Evolutionary conservation across 92 coral and sea anemone genomes (phyloP).

Genomic region (Actinernus sp.): DNA sequence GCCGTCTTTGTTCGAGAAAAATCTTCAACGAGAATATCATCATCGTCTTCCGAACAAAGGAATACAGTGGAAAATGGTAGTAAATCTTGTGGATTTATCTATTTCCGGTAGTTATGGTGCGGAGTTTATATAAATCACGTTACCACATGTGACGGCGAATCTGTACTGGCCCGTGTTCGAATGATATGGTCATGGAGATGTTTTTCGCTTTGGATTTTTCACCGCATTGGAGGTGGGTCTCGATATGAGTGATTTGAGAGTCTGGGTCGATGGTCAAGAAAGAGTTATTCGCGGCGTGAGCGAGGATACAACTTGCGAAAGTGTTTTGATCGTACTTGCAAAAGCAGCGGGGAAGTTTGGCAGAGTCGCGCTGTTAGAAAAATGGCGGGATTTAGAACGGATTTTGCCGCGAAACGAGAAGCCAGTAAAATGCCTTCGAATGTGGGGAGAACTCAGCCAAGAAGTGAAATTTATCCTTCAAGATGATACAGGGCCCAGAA

Average conservation of each 20-base stretch:
- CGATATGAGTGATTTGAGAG: conserved; percentile 72
- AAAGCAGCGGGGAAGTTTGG: conserved; percentile 87
- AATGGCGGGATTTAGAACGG: conserved; percentile 88
- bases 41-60: too few species aligned
- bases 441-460: conserved; percentile 69
- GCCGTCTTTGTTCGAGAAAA: too few species aligned
- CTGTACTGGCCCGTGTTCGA: too few species aligned
- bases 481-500: conserved; percentile 1
- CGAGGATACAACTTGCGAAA: conserved; percentile 88
- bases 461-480: conserved; percentile 75
- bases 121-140: too few species aligned
- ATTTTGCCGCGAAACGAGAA: conserved; percentile 91
- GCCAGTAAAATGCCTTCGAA: conserved; percentile 68
- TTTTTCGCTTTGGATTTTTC: too few species aligned
- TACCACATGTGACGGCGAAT: too few species aligned
- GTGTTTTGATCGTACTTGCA: conserved; percentile 75
- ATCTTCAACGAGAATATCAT: too few species aligned
- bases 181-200: too few species aligned
- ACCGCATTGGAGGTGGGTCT: too few species aligned
- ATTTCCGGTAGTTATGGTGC: too few species aligned
- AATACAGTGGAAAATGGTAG: too few species aligned
- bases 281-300: conserved; percentile 87
- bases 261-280: conserved; percentile 86
- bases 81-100: too few species aligned
- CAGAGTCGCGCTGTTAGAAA: conserved; percentile 81